Base-by-base conservation (phyloP, 2,888 invertebrate species). In the Agrilus cyanescens region DNA sequence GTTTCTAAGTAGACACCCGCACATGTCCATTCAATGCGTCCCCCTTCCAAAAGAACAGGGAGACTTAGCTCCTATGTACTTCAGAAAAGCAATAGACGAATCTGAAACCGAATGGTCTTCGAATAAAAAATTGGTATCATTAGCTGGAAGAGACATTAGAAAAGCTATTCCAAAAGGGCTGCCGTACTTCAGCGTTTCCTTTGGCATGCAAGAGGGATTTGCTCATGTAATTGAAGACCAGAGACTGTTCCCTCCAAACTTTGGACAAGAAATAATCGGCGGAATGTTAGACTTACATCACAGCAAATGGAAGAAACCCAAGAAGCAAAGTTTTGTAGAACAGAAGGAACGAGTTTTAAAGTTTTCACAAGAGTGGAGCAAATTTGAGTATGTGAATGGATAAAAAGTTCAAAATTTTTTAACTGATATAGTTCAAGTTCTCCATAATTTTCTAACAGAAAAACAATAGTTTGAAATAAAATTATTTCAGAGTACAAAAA, bases 141-240 rank as follows among this genome's bases (percentile, higher is more conserved):
- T 90, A 46, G 70, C 70, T 7, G 63, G 74, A 1, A 85, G 81
- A 59, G 78, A 85, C 61, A 72, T 97, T 15, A 74, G 90, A 33
- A 77, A 76, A 58, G 79, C 85, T 12, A 70, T 98, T 47, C 98
- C 97, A 0, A 91, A 88, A 66, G 93, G 91, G 0, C 74, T 98
- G 50, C 87, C 96, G 1, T 98, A 97, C 64, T 94, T 98, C 66
- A 80, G 84, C 70, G 85, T 98, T 0, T 84, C 90, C 65, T 97
- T 97, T 71, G 95, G 90, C 13, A 78, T 83, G 70, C 80, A 85
- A 34, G 78, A 82, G 40, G 97, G 97, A 1, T 97, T 85, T 70
- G 97, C 94, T 37, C 97, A 98, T 69, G 88, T 97, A 0, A 91
- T 98, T 57, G 97, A 98, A 69, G 89, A 97, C 65, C 87, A 90